Evolutionary conservation across 64 coral and sea anemone species (phyloP), one percentile per base, ranked within the genome.

Genomic region (Porites australiensis): DNA sequence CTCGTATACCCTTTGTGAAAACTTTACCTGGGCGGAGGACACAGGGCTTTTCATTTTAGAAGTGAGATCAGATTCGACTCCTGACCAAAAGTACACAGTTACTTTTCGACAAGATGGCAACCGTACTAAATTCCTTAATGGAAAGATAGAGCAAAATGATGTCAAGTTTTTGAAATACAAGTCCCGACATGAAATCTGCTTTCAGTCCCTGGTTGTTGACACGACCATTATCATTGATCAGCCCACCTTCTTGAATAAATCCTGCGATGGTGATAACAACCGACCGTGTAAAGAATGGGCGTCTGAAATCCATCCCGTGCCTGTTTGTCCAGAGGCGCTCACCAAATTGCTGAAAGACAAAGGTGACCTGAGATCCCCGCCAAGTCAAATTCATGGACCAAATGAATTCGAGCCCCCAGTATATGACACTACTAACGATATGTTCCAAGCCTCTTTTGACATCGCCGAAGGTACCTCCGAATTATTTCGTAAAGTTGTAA

Each of bases 211-310:
- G 57, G 87, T 89, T 20, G 59, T 89, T 50, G 74, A 89, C 22
- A 21, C 58, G 23, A 89, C 72, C n/a, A 79, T 89, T 9, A 48
- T 89, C 14, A 67, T 89, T 65, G 87, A 89, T 62, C 73, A 64
- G 15, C 72, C 72, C 7, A 89, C 87, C 52, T 54, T 64, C 51
- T 78, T 89, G 13, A 89, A 78, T 44, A 5, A 55, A 5, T 12
- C 58, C 15, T 89, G 87, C 23, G 44, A 3, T 23, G 58, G 47
- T 37, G 55, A 60, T 2, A 74, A 64, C 5, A 52, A 5, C 47
- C 54, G 72, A 19, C 87, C 73, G 14, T 89, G 87, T 21, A 78
- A 50, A 19, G 13, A 49, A n/a, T 78, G 63, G 14, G 61, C 22
- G 1, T 43, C 52, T 49, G 46, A 27, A 8, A 8, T 89, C 5